Evolutionary conservation across 2,797 vertebrate species (phyloP), one percentile per base, ranked within the genome.

Genomic region (Decapterus maruadsi): DNA sequence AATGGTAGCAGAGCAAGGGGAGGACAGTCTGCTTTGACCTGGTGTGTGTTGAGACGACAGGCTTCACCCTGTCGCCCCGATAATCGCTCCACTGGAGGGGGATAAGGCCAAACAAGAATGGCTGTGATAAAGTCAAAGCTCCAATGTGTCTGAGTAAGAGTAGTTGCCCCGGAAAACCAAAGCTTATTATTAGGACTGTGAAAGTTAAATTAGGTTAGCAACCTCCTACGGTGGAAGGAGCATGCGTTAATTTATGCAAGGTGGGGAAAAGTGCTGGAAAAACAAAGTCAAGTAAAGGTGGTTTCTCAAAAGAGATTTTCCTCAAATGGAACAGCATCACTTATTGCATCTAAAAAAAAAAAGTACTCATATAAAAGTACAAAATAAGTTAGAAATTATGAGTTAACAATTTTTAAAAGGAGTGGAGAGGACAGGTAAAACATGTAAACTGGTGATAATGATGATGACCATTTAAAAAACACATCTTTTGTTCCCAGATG

Each of bases 1-100:
- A 91, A 92, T 84, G 83, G 90, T 77, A 72, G 74, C 56, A 68
- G 82, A 82, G 86, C 73, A 80, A 82, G 72, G 58, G 82, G 82
- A 85, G 80, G 83, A 85, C 76, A 84, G 79, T 60, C 51, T 60
- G 77, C 71, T 87, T 81, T 91, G 90, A 92, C 88, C 82, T 75
- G 77, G 67, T 73, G 65, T 83, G 77, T 89, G 80, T 81, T 62
- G 59, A 84, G 77, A 85, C 50, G 78, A 84, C 83, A 82, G 80
- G 75, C 72, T 77, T 85, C 77, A 80, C 57, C 76, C 69, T 77
- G 75, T 84, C 60, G 34, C 68, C 72, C 80, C 78, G 79, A 90
- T 92, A 88, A 92, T 87, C 77, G 48, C 70, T 77, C 57, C 56
- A 55, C 50, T 72, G 63, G 48, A 77, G 70, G 43, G 66, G 77